A percentile compares a stretch with the other conserved stretches of the same genome.
Evolutionary conservation across 2,797 vertebrate genomes (phyloP).

Genomic region (Chromobotia macracanthus): DNA sequence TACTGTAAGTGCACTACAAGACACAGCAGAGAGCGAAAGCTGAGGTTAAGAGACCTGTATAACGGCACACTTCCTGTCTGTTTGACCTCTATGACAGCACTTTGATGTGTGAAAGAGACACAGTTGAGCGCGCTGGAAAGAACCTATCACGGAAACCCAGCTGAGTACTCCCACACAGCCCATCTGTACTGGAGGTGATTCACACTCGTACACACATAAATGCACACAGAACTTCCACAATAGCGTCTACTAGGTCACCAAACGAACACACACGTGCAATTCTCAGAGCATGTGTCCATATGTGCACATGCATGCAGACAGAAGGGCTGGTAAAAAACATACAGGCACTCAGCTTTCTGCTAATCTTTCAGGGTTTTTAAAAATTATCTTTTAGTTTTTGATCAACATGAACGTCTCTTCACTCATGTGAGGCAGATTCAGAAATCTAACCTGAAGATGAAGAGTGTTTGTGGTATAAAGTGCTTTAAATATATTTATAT

Average conservation of each 20-base stretch:
- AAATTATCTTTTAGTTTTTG: too few relatives aligned
- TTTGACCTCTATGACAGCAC: constrained; percentile 50
- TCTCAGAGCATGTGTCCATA: not conserved
- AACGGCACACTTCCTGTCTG: constrained; percentile 38
- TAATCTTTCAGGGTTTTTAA: not conserved
- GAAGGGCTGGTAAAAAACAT: not conserved
- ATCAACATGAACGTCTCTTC: too few relatives aligned
- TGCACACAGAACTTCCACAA: constrained; percentile 52
- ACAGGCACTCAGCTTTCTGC: not conserved
- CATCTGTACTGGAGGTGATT: constrained; percentile 69
- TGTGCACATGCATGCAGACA: not conserved
- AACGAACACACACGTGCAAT: not conserved
- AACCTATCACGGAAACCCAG: constrained; percentile 59
- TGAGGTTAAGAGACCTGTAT: constrained; percentile 32
- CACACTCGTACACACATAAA: constrained; percentile 5
- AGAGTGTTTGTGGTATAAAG: too few relatives aligned
- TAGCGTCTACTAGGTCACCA: constrained; percentile 14
- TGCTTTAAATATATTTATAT: too few relatives aligned
- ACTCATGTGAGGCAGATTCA: too few relatives aligned
- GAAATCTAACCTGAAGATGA: too few relatives aligned
- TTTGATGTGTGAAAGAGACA: constrained; percentile 57
- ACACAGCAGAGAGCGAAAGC: constrained; percentile 10
- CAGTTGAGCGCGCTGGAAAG: constrained; percentile 45
- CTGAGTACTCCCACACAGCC: constrained; percentile 69
- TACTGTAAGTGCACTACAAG: constrained; percentile 38